A percentile compares a stretch with the other conserved stretches of the same genome.
phyloP scores from a whole-genome alignment of 2,797 vertebrate species.

The Chrosomus eos region DNA sequence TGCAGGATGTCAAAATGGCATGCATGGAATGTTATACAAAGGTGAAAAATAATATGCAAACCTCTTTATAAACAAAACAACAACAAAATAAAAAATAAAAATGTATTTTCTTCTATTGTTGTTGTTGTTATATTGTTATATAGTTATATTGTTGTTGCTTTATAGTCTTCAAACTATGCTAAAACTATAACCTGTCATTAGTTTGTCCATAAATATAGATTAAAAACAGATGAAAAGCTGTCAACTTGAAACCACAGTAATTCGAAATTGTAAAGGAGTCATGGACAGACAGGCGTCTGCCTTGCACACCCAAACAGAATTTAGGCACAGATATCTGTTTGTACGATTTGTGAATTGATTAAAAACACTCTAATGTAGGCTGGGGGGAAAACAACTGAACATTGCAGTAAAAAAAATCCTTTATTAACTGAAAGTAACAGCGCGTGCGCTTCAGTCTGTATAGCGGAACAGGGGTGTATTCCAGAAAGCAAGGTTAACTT shows the following conservation, averaged over 20 bases:
- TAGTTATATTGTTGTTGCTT: neutral
- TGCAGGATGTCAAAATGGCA: neutral
- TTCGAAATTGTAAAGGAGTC: neutral
- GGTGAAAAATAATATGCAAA: neutral
- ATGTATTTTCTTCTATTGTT: neutral
- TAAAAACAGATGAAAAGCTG: neutral
- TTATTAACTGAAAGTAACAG: too few relatives aligned
- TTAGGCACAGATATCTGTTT: too few relatives aligned
- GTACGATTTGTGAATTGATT: too few relatives aligned
- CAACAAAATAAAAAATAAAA: neutral
- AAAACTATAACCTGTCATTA: neutral
- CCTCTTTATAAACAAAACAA: neutral
- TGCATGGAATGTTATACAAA: neutral
- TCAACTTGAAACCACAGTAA: neutral
- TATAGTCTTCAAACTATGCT: neutral
- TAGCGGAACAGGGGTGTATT: too few relatives aligned
- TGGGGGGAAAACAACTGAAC: too few relatives aligned
- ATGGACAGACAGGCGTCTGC: too few relatives aligned
- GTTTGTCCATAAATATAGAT: neutral
- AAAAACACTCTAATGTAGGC: too few relatives aligned
- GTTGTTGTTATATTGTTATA: neutral
- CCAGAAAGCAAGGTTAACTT: too few relatives aligned
- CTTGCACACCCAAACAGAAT: too few relatives aligned
- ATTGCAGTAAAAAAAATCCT: too few relatives aligned
- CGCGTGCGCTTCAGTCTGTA: too few relatives aligned